Conservation (phyloP, 1,140 invertebrate genomes). For the Calosoma granatense region DNA sequence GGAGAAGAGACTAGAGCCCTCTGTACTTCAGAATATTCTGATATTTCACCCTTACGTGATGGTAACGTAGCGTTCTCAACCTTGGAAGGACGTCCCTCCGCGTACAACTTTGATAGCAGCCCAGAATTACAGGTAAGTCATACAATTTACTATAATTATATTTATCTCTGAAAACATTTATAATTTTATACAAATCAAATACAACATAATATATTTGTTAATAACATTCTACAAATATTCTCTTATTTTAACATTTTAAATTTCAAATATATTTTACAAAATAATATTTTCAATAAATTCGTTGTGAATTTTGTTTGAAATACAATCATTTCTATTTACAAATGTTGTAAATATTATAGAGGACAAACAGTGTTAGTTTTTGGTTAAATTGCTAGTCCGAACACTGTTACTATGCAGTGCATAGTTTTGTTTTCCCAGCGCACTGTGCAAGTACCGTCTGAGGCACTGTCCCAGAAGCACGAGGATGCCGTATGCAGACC, state of each 20-base stretch:
- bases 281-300: neutral
- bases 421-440: conserved; percentile 99
- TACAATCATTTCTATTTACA: no score
- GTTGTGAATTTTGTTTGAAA: no score
- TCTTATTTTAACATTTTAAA: no score
- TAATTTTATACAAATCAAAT: no score
- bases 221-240: no score
- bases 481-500: conserved; percentile 95
- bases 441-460: conserved; percentile 93
- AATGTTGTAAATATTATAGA: no score
- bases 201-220: no score
- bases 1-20: conserved; percentile 78
- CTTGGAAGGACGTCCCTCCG: conserved; percentile 86
- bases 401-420: conserved; percentile 75
- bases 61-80: conserved; percentile 95
- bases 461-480: conserved; percentile 94
- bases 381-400: conserved; percentile 31
- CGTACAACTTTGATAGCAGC: conserved; percentile 83
- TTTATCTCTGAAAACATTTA: no score
- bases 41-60: conserved; percentile 92
- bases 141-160: conserved; percentile 1
- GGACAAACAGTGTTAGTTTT: neutral
- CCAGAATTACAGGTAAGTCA: conserved; percentile 73
- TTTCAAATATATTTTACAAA: neutral
- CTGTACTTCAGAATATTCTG: conserved; percentile 93